Evolutionary conservation across 2,888 invertebrate species (phyloP).

Genomic region (Siphonodentalium dalli): DNA sequence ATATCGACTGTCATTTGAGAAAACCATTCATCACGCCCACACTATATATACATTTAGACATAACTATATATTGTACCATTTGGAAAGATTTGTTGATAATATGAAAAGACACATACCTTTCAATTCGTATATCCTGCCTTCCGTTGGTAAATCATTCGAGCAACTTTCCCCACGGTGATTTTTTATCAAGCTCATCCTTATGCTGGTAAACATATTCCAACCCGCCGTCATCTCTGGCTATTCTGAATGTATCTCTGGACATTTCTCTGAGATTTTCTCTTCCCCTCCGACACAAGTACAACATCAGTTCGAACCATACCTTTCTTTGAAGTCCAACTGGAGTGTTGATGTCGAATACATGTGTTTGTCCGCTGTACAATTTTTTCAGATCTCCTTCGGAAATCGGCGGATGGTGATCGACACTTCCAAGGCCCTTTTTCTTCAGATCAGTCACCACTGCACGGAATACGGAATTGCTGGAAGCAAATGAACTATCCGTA

Average conservation of each 20-base stretch:
- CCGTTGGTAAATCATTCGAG: background rate
- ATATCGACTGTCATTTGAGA: too few relatives aligned
- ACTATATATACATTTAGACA: too few relatives aligned
- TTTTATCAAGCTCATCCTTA: slow-evolving; percentile 1
- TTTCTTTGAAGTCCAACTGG: background rate
- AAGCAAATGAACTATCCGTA: background rate
- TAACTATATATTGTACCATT: too few relatives aligned
- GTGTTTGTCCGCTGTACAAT: background rate
- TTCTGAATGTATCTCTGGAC: background rate
- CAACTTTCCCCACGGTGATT: background rate
- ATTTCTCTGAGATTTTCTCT: background rate
- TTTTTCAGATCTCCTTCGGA: background rate
- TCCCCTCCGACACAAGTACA: background rate
- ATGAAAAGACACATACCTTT: too few relatives aligned
- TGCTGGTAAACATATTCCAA: slow-evolving; percentile 3
- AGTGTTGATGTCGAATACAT: background rate
- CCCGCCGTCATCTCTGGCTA: background rate
- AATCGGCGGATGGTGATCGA: background rate
- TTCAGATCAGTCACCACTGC: slow-evolving; percentile 1
- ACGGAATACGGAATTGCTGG: background rate
- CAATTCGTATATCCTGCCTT: background rate
- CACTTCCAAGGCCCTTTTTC: background rate
- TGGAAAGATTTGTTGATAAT: too few relatives aligned
- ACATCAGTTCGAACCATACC: background rate
- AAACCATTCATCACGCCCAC: too few relatives aligned